phyloP scores from a whole-genome alignment of 2,113 vertebrate species.

The Lucifuga dentata region DNA sequence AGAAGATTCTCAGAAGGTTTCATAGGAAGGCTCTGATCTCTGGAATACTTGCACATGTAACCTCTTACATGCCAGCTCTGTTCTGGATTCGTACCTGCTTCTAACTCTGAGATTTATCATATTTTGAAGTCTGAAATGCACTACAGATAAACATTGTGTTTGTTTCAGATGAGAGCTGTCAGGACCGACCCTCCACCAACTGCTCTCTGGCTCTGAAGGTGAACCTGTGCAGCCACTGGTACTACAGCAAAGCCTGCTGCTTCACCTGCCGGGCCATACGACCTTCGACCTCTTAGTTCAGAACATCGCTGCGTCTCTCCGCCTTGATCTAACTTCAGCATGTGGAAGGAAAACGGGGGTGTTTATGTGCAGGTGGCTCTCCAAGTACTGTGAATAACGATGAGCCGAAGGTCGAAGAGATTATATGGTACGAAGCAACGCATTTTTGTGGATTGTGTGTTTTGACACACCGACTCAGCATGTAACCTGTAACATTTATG shows the following conservation, averaged over 20 bases:
- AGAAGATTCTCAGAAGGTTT: no score
- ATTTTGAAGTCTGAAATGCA: no score
- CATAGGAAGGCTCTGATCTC: no score
- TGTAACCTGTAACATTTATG: no score
- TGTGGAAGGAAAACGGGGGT: neutral
- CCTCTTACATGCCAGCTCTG: no score
- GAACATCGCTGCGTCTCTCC: neutral
- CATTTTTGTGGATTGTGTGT: no score
- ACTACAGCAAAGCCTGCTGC: slow-evolving; percentile 99
- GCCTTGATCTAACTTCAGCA: slow-evolving; percentile 14
- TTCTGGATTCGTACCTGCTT: no score
- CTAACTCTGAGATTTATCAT: no score
- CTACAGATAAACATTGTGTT: neutral
- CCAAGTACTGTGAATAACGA: slow-evolving; percentile 48
- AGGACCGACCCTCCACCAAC: slow-evolving; percentile 96
- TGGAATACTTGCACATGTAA: no score
- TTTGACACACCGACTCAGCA: no score
- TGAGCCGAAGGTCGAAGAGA: no score
- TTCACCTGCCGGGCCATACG: slow-evolving; percentile 88
- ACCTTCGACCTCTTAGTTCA: slow-evolving; percentile 62
- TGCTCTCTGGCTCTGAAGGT: slow-evolving; percentile 97
- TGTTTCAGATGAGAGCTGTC: slow-evolving; percentile 93
- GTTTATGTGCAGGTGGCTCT: neutral
- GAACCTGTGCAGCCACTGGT: slow-evolving; percentile 98
- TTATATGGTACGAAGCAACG: no score